Base-by-base conservation (phyloP, 2,888 invertebrate genomes). In the Orthosia gothica region DNA sequence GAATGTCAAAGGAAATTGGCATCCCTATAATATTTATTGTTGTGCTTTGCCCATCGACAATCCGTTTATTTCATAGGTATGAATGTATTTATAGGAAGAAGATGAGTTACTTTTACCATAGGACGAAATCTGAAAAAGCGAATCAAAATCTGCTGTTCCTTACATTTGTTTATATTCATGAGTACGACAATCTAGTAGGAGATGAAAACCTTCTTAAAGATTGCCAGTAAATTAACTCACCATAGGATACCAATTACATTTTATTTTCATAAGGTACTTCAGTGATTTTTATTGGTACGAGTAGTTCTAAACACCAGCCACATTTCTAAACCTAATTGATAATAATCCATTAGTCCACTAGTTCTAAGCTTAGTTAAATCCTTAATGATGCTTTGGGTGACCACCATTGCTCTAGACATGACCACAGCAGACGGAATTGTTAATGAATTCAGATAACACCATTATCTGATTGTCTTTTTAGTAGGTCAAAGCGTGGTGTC, bases 1-100 rank as follows among this genome's bases (percentile, higher is more conserved):
- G 9, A 45, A 50, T 26, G 5, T 58, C 75, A 74, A 74, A 75
- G 57, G 20, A 58, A 26, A 67, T 52, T 58, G 45, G 18, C 9
- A 66, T 58, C 26, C 26, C 26, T 26, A 26, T 26, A 26, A 26
- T 26, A 26, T 26, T 26, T 26, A 26, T 26, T 26, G 3, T 26
- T 26, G 26, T 26, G 26, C 26, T 26, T 26, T 26, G 26, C 26
- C 2, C 26, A 26, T 26, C 26, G 26, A 26, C 26, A 26, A 26
- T 26, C 26, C 26, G 26, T 26, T 26, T 26, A 26, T 26, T 2
- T 26, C 26, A 26, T 26, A 26, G 3, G 26, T 26, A 26, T 26
- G 26, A 26, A 26, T 26, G 26, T 26, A 26, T 26, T 26, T 61
- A 15, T 18, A 40, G 5, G 12, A n/a, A 40, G 9, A 52, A n/a